A percentile compares a stretch with the other conserved stretches of the same genome.
Evolutionary conservation across 2,113 vertebrate genomes (phyloP).

Genomic region (Syngnathus scovelli): DNA sequence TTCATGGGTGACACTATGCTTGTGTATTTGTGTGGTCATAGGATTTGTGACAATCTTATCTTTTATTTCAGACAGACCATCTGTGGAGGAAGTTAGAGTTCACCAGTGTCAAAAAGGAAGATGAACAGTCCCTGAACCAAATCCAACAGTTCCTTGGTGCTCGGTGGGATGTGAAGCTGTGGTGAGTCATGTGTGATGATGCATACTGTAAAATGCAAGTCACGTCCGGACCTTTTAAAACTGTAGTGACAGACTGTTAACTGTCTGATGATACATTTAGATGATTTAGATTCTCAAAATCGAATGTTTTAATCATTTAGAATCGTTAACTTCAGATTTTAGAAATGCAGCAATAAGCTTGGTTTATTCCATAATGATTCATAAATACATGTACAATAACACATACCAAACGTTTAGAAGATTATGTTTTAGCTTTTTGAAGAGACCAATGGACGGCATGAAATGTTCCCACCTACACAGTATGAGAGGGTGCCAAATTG

Average conservation of each 20-base stretch:
- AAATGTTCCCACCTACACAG: constrained; percentile 21
- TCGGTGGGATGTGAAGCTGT: constrained; percentile 3
- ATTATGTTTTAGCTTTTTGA: constrained; percentile 12
- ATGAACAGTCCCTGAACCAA: constrained; percentile 11
- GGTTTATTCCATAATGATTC: neutral
- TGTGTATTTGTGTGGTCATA: neutral
- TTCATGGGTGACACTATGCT: no score
- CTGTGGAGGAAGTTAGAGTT: constrained; percentile 27
- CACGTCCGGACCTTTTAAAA: neutral
- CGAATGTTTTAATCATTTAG: no score
- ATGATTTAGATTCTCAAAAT: neutral
- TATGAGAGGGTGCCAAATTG: constrained; percentile 21
- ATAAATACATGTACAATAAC: neutral
- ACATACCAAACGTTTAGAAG: constrained; percentile 18
- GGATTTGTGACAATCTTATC: constrained; percentile 15
- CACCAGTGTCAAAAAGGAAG: constrained; percentile 11
- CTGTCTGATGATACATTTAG: neutral
- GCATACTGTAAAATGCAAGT: constrained; percentile 11
- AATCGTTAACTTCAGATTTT: neutral
- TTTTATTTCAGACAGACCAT: constrained; percentile 30
- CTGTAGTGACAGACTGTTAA: neutral
- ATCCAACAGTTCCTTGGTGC: constrained; percentile 14
- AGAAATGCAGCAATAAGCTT: neutral
- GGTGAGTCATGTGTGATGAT: constrained; percentile 13
- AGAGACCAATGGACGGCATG: constrained; percentile 31